A percentile compares a stretch with the other conserved stretches of the same genome.
Evolutionary conservation across 2,113 vertebrate genomes (phyloP).

Genomic region (Poeciliopsis occidentalis): DNA sequence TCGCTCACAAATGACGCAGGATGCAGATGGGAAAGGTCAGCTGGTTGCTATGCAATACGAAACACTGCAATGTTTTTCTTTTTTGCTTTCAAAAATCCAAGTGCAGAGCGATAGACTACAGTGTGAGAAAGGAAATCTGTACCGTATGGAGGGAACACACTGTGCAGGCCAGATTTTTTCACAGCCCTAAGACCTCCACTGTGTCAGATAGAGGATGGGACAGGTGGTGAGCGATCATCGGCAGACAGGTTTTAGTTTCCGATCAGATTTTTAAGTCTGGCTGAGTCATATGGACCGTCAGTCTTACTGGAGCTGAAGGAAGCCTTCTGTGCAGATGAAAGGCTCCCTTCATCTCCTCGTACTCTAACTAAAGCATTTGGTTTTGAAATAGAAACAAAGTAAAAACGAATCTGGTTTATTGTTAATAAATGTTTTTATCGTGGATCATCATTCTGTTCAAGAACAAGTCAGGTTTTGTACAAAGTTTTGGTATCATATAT

Average conservation of each 20-base stretch:
- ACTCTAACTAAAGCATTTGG: background rate
- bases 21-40: conserved; percentile 62
- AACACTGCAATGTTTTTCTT: conserved; percentile 35
- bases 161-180: conserved; percentile 9
- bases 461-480: background rate
- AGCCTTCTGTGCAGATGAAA: background rate
- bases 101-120: conserved; percentile 10
- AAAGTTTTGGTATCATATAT: background rate
- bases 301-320: background rate
- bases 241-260: background rate
- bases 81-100: conserved; percentile 17
- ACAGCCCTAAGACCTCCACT: conserved; percentile 2
- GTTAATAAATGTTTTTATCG: background rate
- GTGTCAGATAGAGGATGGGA: background rate
- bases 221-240: background rate
- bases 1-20: background rate
- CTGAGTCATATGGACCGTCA: background rate
- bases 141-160: background rate
- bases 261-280: background rate
- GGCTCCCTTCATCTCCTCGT: background rate
- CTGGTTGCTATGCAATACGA: conserved; percentile 70
- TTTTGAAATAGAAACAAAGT: background rate
- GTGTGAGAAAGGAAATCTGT: conserved; percentile 11
- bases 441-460: too few species aligned
- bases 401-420: background rate